Evolutionary conservation across 2,113 vertebrate species (phyloP), one percentile per base, ranked within the genome.

Genomic region (Pteruthius melanotis): DNA sequence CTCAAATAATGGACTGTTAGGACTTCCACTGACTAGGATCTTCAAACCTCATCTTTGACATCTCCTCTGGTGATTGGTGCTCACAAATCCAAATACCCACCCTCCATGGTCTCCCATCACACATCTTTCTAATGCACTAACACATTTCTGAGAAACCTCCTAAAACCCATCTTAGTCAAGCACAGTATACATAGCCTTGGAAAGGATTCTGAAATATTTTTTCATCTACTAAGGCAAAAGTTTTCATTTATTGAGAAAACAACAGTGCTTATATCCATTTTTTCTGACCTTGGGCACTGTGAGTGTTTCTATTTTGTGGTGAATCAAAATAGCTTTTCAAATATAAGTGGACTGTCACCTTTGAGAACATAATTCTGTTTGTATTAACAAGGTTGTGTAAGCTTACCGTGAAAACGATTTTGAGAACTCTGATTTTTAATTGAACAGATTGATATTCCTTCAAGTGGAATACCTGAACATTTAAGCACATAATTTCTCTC

Each of bases 361-460:
- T 45, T 57, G 40, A 64, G 35, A 92, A 83, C 21, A 26, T 22
- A 70, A 61, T 50, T 61, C 28, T 61, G n/a, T 61, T 69, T 0
- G 0, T 27, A 45, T 50, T 85, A 72, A 90, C 0, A 0, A 65
- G 23, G n/a, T 13, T 70, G 39, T 31, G 24, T 37, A 72, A 80
- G 22, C 27, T 80, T 65, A 61, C 66, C 20, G 31, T 47, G 50
- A 80, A 69, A 52, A 56, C 20, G 76, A 44, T 28, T 76, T 76
- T 76, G 31, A 79, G 31, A 87, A 71, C 35, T 71, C 63, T 6
- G 40, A 27, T 59, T 87, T 69, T 69, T 90, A 53, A 93, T 45
- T 27, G 47, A 83, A 40, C 16, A 49, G 47, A 88, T 0, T 69
- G 66, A 76, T 79, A 71, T 26, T 82, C 30, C n/a, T 63, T 59